A percentile compares a stretch with the other conserved stretches of the same genome.
These are phyloP conservation scores for Toxonevra muliebris DNA, from an alignment of 2,888 invertebrate genomes.

Conservation along the genomic window DNA sequence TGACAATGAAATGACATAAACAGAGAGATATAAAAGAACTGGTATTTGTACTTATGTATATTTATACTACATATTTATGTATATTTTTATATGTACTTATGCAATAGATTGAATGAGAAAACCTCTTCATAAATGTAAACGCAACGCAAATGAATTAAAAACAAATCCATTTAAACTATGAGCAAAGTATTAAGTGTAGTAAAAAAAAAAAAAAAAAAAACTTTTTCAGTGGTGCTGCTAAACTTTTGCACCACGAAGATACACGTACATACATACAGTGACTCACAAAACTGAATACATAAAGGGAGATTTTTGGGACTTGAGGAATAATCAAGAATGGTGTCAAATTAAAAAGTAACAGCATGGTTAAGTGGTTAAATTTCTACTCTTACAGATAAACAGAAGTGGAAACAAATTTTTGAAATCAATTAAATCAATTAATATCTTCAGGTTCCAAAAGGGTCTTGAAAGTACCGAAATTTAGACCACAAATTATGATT, in stretches of 20 bases:
- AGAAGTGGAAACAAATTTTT: too few relatives aligned
- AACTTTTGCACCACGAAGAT: conserved; percentile 8
- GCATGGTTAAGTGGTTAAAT: not conserved
- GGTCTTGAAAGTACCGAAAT: too few relatives aligned
- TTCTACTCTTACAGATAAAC: too few relatives aligned
- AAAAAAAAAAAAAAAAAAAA: conserved; percentile 7
- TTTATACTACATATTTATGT: too few relatives aligned
- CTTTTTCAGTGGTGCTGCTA: conserved; percentile 18
- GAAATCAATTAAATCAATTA: too few relatives aligned
- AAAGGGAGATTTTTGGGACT: too few relatives aligned
- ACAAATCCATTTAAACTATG: conserved; percentile 36
- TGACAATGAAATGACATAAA: conserved; percentile 25
- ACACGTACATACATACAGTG: not conserved
- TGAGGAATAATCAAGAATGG: too few relatives aligned
- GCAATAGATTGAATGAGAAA: conserved; percentile 4
- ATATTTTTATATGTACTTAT: not conserved
- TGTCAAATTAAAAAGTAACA: not conserved
- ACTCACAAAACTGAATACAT: not conserved
- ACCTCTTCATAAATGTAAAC: conserved; percentile 34
- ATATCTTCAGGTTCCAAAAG: too few relatives aligned
- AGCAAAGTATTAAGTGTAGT: conserved; percentile 30
- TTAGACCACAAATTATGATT: too few relatives aligned
- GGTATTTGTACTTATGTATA: too few relatives aligned
- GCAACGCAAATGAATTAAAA: conserved; percentile 38
- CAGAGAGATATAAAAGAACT: too few relatives aligned